Evolutionary conservation across 2,888 invertebrate genomes (phyloP).

Genomic region (Cacoxenus indagator): DNA sequence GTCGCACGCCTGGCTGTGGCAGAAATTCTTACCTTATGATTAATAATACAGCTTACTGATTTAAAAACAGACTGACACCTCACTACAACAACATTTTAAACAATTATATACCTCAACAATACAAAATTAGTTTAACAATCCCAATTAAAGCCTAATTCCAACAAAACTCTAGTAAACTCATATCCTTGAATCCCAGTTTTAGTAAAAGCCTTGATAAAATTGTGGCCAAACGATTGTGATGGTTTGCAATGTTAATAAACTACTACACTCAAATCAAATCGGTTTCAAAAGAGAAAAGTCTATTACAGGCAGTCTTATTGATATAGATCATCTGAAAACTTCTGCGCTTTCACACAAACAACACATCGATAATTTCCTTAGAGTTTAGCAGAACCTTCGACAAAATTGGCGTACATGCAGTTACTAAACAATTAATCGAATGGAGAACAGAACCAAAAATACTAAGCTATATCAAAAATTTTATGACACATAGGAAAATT

Average conservation of each 20-base stretch:
- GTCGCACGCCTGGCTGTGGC: neutral
- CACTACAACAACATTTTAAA: neutral
- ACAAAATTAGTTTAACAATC: neutral
- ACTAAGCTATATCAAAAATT: constrained; percentile 10
- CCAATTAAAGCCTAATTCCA: neutral
- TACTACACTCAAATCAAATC: neutral
- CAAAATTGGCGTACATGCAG: neutral
- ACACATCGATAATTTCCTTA: neutral
- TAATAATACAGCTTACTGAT: neutral
- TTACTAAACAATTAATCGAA: neutral
- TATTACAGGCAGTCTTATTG: too few relatives aligned
- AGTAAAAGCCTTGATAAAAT: neutral
- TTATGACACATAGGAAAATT: constrained; percentile 7
- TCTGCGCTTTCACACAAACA: neutral
- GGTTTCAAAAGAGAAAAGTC: neutral
- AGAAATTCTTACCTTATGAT: neutral
- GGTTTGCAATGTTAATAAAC: neutral
- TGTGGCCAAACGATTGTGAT: neutral
- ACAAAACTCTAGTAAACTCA: constrained; percentile 6
- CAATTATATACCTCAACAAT: neutral
- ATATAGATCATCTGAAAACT: neutral
- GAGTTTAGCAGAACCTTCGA: neutral
- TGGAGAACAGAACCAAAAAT: constrained; percentile 12
- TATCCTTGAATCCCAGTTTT: neutral
- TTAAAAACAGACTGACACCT: neutral